Conservation (phyloP, 2,888 invertebrate genomes). For the Pterostichus niger region DNA sequence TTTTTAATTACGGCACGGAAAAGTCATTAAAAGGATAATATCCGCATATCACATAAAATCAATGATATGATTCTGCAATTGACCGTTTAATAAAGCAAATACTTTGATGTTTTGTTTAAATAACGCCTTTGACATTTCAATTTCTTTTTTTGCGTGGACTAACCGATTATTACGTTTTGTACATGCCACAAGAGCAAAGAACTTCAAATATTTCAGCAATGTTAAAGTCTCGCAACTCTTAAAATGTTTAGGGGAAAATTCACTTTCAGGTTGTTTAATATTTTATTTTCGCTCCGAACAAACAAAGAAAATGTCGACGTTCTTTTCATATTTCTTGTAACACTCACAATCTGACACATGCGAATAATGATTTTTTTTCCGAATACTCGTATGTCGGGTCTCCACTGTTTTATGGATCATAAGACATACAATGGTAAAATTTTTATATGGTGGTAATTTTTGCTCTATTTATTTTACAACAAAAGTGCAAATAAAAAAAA, state of each 20-base stretch:
- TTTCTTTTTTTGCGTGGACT: constrained; percentile 11
- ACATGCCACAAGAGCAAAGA: too few species aligned
- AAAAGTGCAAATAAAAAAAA: too few species aligned
- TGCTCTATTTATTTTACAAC: too few species aligned
- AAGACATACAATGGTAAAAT: too few species aligned
- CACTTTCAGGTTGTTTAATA: neutral
- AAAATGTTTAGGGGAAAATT: neutral
- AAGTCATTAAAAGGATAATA: constrained; percentile 15
- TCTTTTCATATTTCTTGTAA: too few species aligned
- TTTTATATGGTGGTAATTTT: too few species aligned
- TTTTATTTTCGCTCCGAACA: neutral
- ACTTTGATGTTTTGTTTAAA: constrained; percentile 19
- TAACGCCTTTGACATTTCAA: constrained; percentile 33
- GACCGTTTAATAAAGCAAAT: constrained; percentile 18
- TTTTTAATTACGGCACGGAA: constrained; percentile 18
- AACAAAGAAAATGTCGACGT: neutral
- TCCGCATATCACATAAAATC: neutral
- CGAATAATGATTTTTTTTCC: too few species aligned
- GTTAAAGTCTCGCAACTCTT: too few species aligned
- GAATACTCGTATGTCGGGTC: too few species aligned
- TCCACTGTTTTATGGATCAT: too few species aligned
- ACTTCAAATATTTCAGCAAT: too few species aligned
- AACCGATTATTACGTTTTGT: neutral
- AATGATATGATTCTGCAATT: neutral
- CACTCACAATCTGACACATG: too few species aligned